Conservation (phyloP, 2,113 vertebrate species). For the Burhinus oedicnemus region DNA sequence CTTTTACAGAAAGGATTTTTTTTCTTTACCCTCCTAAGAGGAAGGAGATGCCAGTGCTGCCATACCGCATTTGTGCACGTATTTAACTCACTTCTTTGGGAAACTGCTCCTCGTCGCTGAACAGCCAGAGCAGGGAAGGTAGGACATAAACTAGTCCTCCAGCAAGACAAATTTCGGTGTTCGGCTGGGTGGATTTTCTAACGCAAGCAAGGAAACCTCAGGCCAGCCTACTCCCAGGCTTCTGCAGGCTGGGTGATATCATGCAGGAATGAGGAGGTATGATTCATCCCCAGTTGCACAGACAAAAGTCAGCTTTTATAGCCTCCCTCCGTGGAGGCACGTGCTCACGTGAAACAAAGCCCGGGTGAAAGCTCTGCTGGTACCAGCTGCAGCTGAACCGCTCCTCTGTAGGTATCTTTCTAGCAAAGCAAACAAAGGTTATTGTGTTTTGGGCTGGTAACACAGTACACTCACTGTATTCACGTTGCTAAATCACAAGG, state of each 20-base stretch:
- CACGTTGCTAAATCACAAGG: neutral
- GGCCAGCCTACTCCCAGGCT: neutral
- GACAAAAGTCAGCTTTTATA: neutral
- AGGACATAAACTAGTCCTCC: neutral
- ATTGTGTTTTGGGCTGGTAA: rapidly evolving
- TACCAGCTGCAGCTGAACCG: neutral
- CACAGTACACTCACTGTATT: rapidly evolving
- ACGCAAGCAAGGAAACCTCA: neutral
- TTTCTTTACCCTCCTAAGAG: neutral
- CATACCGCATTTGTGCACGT: rapidly evolving
- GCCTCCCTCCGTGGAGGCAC: neutral
- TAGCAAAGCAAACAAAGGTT: neutral
- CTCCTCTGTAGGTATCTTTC: neutral
- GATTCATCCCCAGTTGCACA: slow-evolving; percentile 17
- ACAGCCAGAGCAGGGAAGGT: neutral
- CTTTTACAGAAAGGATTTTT: neutral
- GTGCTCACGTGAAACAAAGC: rapidly evolving
- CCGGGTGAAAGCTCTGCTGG: neutral
- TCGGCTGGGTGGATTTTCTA: neutral
- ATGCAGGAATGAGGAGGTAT: slow-evolving; percentile 45
- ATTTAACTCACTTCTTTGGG: neutral
- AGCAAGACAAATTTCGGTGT: neutral
- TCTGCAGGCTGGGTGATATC: slow-evolving; percentile 27
- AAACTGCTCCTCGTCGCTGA: rapidly evolving
- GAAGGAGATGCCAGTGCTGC: neutral